A percentile compares a stretch with the other conserved stretches of the same genome.
These are phyloP conservation scores for Protobothrops flavoviridis DNA, from an alignment of 2,113 vertebrate genomes.

Conservation along the genomic window DNA sequence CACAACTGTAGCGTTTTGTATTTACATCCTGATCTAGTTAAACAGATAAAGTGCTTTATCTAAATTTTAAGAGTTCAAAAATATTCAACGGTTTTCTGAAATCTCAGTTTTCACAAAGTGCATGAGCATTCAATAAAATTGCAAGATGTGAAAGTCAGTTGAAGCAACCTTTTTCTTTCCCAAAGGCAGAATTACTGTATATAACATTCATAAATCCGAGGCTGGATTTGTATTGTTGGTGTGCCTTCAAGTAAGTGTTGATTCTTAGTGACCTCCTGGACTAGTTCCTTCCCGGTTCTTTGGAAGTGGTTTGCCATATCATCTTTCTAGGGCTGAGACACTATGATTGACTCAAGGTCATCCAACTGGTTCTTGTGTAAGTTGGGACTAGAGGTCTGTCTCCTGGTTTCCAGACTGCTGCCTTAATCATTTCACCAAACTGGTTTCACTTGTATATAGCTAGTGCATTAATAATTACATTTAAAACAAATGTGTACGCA, in stretches of 20 bases:
- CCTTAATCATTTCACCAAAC: not conserved
- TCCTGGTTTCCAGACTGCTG: not conserved
- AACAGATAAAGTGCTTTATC: not conserved
- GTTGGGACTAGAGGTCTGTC: not conserved
- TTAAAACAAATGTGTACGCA: not conserved
- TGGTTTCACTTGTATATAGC: not conserved
- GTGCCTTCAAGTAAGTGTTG: not conserved
- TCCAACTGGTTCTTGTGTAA: not conserved
- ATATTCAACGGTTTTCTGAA: not conserved
- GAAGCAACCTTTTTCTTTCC: not conserved
- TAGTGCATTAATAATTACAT: not conserved
- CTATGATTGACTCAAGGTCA: not conserved
- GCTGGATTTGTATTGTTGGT: not conserved
- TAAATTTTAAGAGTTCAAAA: not conserved
- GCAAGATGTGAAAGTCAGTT: not conserved
- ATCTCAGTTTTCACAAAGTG: not conserved
- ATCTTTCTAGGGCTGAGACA: not conserved
- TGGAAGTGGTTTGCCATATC: not conserved
- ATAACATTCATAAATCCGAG: not conserved
- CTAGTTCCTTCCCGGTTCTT: not conserved
- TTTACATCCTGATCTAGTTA: not conserved
- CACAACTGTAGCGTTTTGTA: not conserved
- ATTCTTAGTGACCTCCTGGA: not conserved
- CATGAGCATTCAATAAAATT: not conserved
- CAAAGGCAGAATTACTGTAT: not conserved